Conservation (phyloP, 2,113 vertebrate species). For the Entomyzon cyanotis region DNA sequence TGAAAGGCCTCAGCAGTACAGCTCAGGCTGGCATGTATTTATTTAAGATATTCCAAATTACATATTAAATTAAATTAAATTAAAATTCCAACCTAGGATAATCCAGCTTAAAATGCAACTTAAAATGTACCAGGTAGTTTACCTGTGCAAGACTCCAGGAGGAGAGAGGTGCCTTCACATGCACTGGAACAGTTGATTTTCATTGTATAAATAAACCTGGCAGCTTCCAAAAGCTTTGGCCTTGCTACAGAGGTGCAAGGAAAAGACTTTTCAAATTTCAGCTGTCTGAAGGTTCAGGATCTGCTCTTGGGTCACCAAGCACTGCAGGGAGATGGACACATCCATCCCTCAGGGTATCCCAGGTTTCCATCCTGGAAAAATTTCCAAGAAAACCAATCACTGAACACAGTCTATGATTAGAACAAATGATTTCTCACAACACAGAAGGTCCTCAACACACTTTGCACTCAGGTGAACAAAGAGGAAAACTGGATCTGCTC, state of each 20-base stretch:
- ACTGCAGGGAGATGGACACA: background rate
- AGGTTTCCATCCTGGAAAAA: background rate
- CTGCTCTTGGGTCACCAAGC: background rate
- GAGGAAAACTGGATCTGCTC: background rate
- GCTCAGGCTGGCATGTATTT: background rate
- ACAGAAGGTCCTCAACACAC: background rate
- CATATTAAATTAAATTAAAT: too few species aligned
- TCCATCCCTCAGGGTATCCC: background rate
- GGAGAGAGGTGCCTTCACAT: background rate
- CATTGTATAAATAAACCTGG: background rate
- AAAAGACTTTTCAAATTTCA: background rate
- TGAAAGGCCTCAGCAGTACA: background rate
- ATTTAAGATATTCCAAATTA: background rate
- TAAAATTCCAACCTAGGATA: background rate
- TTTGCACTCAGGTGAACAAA: background rate
- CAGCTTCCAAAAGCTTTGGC: background rate
- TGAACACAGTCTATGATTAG: background rate
- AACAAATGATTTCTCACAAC: background rate
- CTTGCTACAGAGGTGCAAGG: background rate
- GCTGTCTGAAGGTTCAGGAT: background rate
- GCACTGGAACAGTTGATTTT: background rate
- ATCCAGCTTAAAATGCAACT: background rate
- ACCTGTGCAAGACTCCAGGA: background rate
- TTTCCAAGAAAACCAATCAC: background rate
- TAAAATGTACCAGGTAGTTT: background rate